Evolutionary conservation across 2,888 invertebrate genomes (phyloP), one percentile per base, ranked within the genome.

Genomic region (Geotrupes spiniger): DNA sequence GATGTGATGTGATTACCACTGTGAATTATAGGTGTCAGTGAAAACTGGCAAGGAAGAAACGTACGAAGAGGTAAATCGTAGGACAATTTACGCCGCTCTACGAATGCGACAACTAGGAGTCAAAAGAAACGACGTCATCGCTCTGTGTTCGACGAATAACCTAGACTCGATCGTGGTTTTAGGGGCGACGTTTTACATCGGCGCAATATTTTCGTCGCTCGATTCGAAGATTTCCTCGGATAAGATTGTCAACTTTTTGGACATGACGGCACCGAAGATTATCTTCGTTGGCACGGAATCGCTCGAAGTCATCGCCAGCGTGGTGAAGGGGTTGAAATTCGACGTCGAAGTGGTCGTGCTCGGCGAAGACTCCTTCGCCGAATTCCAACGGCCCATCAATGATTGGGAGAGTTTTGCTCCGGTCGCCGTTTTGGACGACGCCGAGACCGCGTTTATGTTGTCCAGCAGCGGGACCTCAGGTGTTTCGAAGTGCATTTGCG

Each of bases 91-190:
- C 12, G 37, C 43, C 6, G 48, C 43, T 8, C 28, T 48, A 10
- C 31, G 38, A 43, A 48, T 48, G 48, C 36, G 25, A 39, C 15
- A 11, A 14, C 42, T 37, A 1, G 43, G 42, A 6, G 27, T 48
- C 21, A 42, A 48, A 28, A 10, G 15, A 33, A 38, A 73, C 2
- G 78, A 78, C 52, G 71, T 78, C 4, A 68, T 79, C 26, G 61
- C 72, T 1, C 41, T 78, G 0, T 76, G 77, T 66, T 74, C 74
- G 1, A 71, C 72, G 1, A 78, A 74, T 51, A 74, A 76, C 17
- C 33, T 72, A 1, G 70, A 78, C 45, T 60, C 74, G 4, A 61
- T 63, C 3, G 68, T 77, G n/a, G 76, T 78, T 0, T 71, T 74
- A 39, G 74, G 77, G 29, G 77, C 78, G 1, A 71, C 74, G 1